Evolutionary conservation across 2,797 vertebrate genomes (phyloP), one percentile per base, ranked within the genome.

Genomic region (Sphenopsis melanotis): DNA sequence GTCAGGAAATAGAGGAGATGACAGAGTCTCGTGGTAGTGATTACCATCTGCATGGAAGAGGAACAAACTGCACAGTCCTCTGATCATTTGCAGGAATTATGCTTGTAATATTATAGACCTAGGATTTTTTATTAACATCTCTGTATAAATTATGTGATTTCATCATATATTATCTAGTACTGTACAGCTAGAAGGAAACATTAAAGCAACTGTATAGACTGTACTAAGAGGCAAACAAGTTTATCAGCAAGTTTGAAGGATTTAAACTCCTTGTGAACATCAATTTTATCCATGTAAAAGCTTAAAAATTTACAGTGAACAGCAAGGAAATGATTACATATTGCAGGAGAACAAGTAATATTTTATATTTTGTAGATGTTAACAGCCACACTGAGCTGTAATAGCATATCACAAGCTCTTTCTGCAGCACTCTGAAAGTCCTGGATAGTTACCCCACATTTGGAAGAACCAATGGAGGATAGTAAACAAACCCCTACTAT

Each of bases 371-470:
- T 4, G 2, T 44, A 57, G 32, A n/a, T 15, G 32, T 19, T 32
- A 66, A 42, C 32, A 66, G 37, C 37, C 37, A 37, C 37, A 12
- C 32, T 37, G 44, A 75, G 15, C 27, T 59, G 10, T 42, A 65
- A n/a, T 24, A 83, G 15, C 0, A 0, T 1, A 2, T 36, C 34
- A 36, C 2, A 2, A 79, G 16, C 9, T 61, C 41, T 49, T 81
- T 83, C 68, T 0, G 0, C 24, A 85, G 50, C 7, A 34, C 12
- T 44, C 29, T n/a, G 27, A 57, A 78, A 57, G 23, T 22, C 63
- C 27, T 10, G 4, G 19, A 11, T 37, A 49, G 19, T 2, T 2
- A 86, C 3, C 6, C 12, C 10, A 21, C n/a, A 20, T 68, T 47
- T 60, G 32, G 37, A 80, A 82, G 46, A 66, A 37, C 8, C 32